A percentile compares a stretch with the other conserved stretches of the same genome.
Evolutionary conservation across 2,113 vertebrate genomes (phyloP).

Genomic region (Microcebus griseorufus): DNA sequence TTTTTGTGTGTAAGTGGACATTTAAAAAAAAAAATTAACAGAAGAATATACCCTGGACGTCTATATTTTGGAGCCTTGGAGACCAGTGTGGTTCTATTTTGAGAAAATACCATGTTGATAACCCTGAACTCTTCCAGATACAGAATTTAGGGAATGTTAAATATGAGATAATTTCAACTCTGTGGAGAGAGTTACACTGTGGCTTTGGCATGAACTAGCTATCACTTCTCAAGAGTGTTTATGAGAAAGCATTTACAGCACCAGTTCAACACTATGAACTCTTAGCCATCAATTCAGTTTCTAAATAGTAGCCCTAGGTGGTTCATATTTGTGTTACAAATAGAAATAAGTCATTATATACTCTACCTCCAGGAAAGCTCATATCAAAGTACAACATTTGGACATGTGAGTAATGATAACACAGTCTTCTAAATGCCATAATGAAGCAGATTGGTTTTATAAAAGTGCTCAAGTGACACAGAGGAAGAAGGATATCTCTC

Average conservation of each 20-base stretch:
- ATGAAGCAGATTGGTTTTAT: background rate
- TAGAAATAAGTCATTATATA: background rate
- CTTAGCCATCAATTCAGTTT: background rate
- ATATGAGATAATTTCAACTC: background rate
- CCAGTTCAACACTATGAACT: background rate
- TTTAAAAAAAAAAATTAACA: background rate
- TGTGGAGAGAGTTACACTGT: background rate
- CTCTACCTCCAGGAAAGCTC: background rate
- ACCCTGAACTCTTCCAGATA: background rate
- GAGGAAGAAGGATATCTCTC: background rate
- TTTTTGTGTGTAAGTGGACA: background rate
- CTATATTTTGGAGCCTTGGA: background rate
- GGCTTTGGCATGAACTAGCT: background rate
- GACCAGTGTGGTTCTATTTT: conserved; percentile 12
- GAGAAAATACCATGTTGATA: conserved; percentile 4
- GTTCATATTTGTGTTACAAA: background rate
- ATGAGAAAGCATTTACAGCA: background rate
- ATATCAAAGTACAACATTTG: background rate
- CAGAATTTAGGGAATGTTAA: conserved; percentile 21
- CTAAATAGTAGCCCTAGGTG: background rate
- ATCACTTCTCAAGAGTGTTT: background rate
- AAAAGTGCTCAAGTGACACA: background rate
- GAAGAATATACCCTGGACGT: background rate
- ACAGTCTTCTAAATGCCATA: background rate
- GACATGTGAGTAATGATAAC: background rate